phyloP scores from a whole-genome alignment of 2,888 invertebrate genomes.

The Dorcus hopei region DNA sequence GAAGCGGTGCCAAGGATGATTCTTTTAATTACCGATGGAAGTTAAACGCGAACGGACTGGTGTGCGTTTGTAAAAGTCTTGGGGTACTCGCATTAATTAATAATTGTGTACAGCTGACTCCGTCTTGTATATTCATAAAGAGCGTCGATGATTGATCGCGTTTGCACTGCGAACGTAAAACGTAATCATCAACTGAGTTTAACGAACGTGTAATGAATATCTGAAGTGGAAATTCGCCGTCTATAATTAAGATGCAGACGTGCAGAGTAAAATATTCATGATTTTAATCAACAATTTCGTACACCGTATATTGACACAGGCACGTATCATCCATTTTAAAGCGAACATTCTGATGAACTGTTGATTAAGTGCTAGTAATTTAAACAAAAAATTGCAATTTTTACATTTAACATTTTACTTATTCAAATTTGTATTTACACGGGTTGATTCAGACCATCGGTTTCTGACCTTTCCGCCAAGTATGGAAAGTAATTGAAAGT shows the following conservation, averaged over 20 bases:
- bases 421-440: too few species aligned
- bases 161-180: constrained; percentile 31
- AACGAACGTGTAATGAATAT: constrained; percentile 35
- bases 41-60: constrained; percentile 22
- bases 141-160: constrained; percentile 32
- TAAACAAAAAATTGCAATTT: too few species aligned
- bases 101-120: constrained; percentile 32
- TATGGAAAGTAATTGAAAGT: too few species aligned
- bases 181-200: constrained; percentile 33
- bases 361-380: too few species aligned
- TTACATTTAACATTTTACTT: too few species aligned
- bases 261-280: constrained; percentile 19
- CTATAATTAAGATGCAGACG: constrained; percentile 25
- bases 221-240: constrained; percentile 30
- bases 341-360: background rate
- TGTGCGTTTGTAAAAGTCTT: constrained; percentile 18
- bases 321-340: background rate
- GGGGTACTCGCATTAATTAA: constrained; percentile 28
- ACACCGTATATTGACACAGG: constrained; percentile 11
- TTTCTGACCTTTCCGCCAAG: too few species aligned
- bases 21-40: constrained; percentile 17
- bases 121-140: constrained; percentile 33
- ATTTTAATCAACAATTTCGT: constrained; percentile 17
- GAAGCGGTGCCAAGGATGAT: constrained; percentile 23
- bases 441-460: too few species aligned